A percentile compares a stretch with the other conserved stretches of the same genome.
These are phyloP conservation scores for Jordanella pulchra DNA, from an alignment of 2,797 vertebrate species.

Conservation along the genomic window DNA sequence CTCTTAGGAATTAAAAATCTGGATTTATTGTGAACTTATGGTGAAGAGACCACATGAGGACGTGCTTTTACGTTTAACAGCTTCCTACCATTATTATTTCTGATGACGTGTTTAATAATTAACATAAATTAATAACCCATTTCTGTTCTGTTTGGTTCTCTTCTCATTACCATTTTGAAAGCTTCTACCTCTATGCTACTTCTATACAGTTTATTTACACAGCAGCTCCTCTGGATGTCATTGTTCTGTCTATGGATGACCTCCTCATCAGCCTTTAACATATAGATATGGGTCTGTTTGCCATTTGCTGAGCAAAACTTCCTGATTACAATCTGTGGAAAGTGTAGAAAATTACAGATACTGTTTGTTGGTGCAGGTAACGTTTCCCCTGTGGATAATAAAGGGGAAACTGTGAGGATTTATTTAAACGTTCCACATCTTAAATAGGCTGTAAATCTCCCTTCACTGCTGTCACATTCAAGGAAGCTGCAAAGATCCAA, in stretches of 20 bases:
- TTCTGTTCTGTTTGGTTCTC: not conserved
- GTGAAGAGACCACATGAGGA: too few species aligned
- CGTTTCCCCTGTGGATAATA: not conserved
- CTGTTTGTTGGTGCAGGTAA: not conserved
- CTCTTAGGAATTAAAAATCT: too few species aligned
- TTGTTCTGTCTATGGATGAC: too few species aligned
- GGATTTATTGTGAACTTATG: too few species aligned
- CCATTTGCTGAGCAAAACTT: not conserved
- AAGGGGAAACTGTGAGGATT: not conserved
- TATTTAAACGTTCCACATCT: not conserved
- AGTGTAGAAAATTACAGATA: not conserved
- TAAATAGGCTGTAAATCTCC: not conserved
- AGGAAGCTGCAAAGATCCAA: slow-evolving; percentile 8
- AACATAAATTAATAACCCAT: not conserved
- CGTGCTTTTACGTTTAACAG: too few species aligned
- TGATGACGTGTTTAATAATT: not conserved
- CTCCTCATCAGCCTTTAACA: not conserved
- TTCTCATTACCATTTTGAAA: not conserved
- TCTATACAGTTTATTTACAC: not conserved
- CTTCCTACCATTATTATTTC: too few species aligned
- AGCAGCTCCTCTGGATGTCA: not conserved
- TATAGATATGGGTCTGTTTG: too few species aligned
- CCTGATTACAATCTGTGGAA: not conserved
- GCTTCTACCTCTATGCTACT: not conserved
- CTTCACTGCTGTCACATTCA: not conserved